A percentile compares a stretch with the other conserved stretches of the same genome.
Evolutionary conservation across 2,797 vertebrate genomes (phyloP).

Genomic region (Sebastes reedi): DNA sequence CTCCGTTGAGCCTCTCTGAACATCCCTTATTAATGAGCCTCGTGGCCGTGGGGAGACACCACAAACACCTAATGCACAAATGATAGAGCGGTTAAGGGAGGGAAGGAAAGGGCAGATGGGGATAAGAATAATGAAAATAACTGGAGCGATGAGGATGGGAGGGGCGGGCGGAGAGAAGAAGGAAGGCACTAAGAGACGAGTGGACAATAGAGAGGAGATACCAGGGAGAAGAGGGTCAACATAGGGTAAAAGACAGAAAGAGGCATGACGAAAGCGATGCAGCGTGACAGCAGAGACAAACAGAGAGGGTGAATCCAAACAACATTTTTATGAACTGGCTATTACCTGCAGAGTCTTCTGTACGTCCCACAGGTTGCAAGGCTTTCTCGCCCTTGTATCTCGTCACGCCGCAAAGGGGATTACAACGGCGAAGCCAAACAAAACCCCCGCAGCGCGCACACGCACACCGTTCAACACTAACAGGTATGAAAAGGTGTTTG

Average conservation of each 20-base stretch:
- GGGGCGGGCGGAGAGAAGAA: neutral
- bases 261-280: neutral
- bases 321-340: neutral
- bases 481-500: slow-evolving; percentile 41
- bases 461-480: slow-evolving; percentile 11
- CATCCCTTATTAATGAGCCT: slow-evolving; percentile 57
- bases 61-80: slow-evolving; percentile 15
- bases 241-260: neutral
- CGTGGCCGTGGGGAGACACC: slow-evolving; percentile 12
- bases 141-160: slow-evolving; percentile 11
- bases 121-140: neutral
- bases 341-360: slow-evolving; percentile 6
- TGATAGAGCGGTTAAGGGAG: slow-evolving; percentile 2
- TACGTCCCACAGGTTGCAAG: slow-evolving; percentile 12
- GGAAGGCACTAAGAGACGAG: neutral
- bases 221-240: neutral
- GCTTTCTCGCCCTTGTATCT: slow-evolving; percentile 30
- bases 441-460: slow-evolving; percentile 43
- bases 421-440: slow-evolving; percentile 59
- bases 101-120: neutral
- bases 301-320: neutral
- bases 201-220: slow-evolving; percentile 17
- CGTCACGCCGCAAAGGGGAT: slow-evolving; percentile 60
- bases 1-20: slow-evolving; percentile 15
- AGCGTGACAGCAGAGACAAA: slow-evolving; percentile 16